A percentile compares a stretch with the other conserved stretches of the same genome.
These are phyloP conservation scores for Apostichopus japonicus DNA, from an alignment of 35 echinoderm and acorn worm genomes.

Conservation along the genomic window DNA sequence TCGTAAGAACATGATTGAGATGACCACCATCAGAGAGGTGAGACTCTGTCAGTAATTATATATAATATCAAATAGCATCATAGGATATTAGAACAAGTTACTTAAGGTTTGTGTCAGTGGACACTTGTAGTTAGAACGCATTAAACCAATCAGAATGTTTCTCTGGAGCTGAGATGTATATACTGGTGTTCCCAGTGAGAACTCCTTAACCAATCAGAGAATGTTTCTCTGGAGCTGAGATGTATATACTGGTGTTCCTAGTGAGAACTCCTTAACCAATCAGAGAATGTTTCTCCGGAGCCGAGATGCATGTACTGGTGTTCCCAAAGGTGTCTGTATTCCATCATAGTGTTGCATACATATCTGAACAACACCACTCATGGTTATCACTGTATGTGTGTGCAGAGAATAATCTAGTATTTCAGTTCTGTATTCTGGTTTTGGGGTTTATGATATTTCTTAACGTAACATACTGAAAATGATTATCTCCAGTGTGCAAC, in stretches of 20 bases:
- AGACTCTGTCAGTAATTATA: background rate
- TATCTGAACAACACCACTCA: too few species aligned
- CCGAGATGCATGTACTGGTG: background rate
- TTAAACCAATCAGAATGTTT: slow-evolving; percentile 67
- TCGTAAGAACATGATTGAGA: slow-evolving; percentile 87
- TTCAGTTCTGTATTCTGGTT: too few species aligned
- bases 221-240: slow-evolving; percentile 67
- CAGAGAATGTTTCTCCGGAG: slow-evolving; percentile 67
- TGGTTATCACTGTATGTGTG: too few species aligned
- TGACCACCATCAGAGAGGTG: slow-evolving; percentile 83
- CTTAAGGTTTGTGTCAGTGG: slow-evolving; percentile 48
- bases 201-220: slow-evolving; percentile 39
- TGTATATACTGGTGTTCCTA: slow-evolving; percentile 40
- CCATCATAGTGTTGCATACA: too few species aligned
- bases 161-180: slow-evolving; percentile 37
- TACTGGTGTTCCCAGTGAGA: too few species aligned
- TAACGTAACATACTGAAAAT: too few species aligned
- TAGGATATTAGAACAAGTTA: too few species aligned
- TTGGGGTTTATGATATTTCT: too few species aligned
- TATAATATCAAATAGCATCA: too few species aligned
- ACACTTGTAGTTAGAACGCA: slow-evolving; percentile 72
- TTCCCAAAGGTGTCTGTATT: too few species aligned
- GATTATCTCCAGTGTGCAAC: too few species aligned
- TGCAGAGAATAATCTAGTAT: too few species aligned
- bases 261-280: background rate